A percentile compares a stretch with the other conserved stretches of the same genome.
Conservation (phyloP, 1,140 invertebrate genomes). For the Charaxes varanes region DNA sequence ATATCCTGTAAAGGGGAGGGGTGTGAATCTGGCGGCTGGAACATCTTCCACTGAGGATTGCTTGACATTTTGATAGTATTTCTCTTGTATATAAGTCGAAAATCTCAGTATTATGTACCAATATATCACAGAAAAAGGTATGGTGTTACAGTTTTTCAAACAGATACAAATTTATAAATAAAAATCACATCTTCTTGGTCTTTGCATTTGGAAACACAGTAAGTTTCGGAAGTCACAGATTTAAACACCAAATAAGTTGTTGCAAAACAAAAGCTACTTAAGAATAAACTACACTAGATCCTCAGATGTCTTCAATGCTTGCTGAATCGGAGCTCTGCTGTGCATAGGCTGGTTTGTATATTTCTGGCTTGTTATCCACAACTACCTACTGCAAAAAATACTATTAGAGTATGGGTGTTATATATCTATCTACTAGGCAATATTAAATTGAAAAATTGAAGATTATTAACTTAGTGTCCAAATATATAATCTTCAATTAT, state of each 20-base stretch:
- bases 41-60: slow-evolving; percentile 94
- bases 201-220: slow-evolving; percentile 36
- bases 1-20: slow-evolving; percentile 65
- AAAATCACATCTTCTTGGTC: slow-evolving; percentile 54
- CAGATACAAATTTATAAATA: slow-evolving; percentile 45
- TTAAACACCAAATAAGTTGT: slow-evolving; percentile 52
- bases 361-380: slow-evolving; percentile 15
- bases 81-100: slow-evolving; percentile 60
- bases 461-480: no score
- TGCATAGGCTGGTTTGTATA: slow-evolving; percentile 42
- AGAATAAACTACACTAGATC: slow-evolving; percentile 76
- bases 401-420: no score
- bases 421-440: no score
- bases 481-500: no score
- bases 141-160: slow-evolving; percentile 49
- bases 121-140: slow-evolving; percentile 68
- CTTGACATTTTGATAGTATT: slow-evolving; percentile 78
- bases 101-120: slow-evolving; percentile 54
- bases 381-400: slow-evolving; percentile 17
- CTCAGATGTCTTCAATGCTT: slow-evolving; percentile 94
- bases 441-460: no score
- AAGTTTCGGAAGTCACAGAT: slow-evolving; percentile 47
- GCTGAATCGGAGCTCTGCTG: slow-evolving; percentile 85
- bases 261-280: slow-evolving; percentile 57
- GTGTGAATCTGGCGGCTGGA: slow-evolving; percentile 85